Percentiles rank a stretch among this genome's conserved stretches.
These are phyloP conservation scores for Hyaena hyaena DNA, from an alignment of 2,113 vertebrate genomes.

Conservation along the genomic window DNA sequence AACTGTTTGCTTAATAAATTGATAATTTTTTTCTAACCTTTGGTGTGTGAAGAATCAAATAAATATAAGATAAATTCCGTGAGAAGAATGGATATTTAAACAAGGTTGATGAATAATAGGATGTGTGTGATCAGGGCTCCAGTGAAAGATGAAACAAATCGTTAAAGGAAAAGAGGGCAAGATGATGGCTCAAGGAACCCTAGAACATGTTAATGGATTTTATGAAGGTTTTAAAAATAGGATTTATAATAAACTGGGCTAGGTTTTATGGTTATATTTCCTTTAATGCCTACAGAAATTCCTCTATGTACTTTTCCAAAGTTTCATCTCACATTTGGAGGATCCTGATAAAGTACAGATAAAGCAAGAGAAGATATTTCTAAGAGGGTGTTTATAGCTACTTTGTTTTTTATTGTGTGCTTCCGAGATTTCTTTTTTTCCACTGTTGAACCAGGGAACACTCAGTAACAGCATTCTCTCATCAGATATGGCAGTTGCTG, in stretches of 20 bases:
- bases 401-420: not conserved
- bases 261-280: not conserved
- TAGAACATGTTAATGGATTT: not conserved
- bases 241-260: not conserved
- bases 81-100: not conserved
- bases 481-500: not conserved
- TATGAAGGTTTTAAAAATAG: not conserved
- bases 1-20: not conserved
- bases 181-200: not conserved
- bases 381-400: not conserved
- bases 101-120: not conserved
- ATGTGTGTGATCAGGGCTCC: not conserved
- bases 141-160: not conserved
- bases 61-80: not conserved
- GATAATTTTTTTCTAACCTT: not conserved
- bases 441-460: not conserved
- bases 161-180: not conserved
- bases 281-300: not conserved
- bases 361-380: not conserved
- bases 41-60: not conserved
- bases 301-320: not conserved
- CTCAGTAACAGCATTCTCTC: not conserved
- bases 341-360: not conserved
- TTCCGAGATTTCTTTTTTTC: not conserved
- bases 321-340: not conserved